Evolutionary conservation across 2,797 vertebrate species (phyloP), one percentile per base, ranked within the genome.

Genomic region (Hyperoplus lanceolatus): DNA sequence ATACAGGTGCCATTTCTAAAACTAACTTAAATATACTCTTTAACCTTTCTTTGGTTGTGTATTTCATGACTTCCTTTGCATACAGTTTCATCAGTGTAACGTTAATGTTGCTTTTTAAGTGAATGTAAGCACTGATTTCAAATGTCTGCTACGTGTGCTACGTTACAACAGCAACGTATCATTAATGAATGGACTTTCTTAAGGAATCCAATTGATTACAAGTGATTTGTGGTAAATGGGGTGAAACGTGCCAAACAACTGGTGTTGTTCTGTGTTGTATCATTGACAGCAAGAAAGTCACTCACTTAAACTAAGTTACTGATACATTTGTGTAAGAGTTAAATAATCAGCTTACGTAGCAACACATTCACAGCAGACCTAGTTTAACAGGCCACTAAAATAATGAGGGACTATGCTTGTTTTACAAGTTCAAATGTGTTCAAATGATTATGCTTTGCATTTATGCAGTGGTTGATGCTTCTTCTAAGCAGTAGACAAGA

Each of bases 1-100:
- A 62, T 41, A n/a, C 61, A 6, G 50, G 64, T 50, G 73, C 46
- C n/a, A 48, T 64, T 56, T 64, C 75, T 49, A 49, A 54, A 78
- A 70, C 59, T 72, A 63, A 63, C 73, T 81, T 87, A 14, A 58
- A 45, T 15, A 46, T 67, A 71, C 49, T 73, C 62, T 74, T 63
- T 70, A 51, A 67, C 51, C 48, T 57, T 43, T 69, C 54, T 66
- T 73, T 51, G 63, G 11, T 39, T 74, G 62, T 49, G 48, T 68
- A 36, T 69, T 61, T 59, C 59, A 72, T 69, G 57, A 57, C 36
- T 61, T 50, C 50, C 55, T 36, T 13, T 69, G 50, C 71, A 54
- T 36, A 45, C 4, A 39, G 66, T 62, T 66, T 29, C 11, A 36
- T 69, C 58, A 67, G 10, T 54, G 38, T 61, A 64, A 53, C 29